These are phyloP conservation scores for Sisor rabdophorus DNA, from an alignment of 2,113 vertebrate genomes.

Conservation along the genomic window DNA sequence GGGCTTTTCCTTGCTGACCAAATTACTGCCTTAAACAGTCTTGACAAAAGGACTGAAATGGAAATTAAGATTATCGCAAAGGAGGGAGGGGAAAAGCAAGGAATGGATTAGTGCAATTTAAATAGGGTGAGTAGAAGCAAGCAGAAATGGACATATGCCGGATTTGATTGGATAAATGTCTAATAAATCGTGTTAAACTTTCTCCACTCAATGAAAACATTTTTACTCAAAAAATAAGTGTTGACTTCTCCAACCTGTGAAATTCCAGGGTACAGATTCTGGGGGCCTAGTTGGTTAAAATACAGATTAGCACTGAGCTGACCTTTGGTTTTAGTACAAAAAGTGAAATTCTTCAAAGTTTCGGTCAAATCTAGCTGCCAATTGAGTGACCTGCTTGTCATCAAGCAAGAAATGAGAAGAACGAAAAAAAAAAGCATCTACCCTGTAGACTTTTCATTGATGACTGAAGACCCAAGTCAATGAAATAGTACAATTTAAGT, in stretches of 20 bases:
- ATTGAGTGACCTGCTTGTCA: constrained; percentile 56
- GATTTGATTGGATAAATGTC: constrained; percentile 12
- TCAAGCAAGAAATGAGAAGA: constrained; percentile 59
- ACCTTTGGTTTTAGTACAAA: constrained; percentile 64
- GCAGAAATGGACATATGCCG: constrained; percentile 42
- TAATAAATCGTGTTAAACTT: not conserved
- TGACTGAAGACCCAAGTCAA: not conserved
- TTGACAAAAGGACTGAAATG: not conserved
- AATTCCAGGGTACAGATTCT: not conserved
- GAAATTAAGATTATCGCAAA: not conserved
- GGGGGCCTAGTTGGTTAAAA: constrained; percentile 22
- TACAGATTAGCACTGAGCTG: constrained; percentile 40
- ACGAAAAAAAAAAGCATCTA: constrained; percentile 1
- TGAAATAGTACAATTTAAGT: not conserved
- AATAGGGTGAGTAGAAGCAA: constrained; percentile 50
- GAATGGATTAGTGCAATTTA: constrained; percentile 83
- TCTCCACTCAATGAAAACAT: constrained; percentile 3
- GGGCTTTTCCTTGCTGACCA: constrained; percentile 3
- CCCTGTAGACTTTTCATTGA: not conserved
- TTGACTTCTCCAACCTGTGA: not conserved
- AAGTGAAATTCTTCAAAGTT: constrained; percentile 34
- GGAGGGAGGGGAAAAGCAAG: constrained; percentile 15
- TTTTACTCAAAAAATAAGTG: not conserved
- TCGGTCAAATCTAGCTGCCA: constrained; percentile 55
- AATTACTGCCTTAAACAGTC: not conserved